phyloP scores from a whole-genome alignment of 2,888 invertebrate genomes.

The Aethes cnicana region DNA sequence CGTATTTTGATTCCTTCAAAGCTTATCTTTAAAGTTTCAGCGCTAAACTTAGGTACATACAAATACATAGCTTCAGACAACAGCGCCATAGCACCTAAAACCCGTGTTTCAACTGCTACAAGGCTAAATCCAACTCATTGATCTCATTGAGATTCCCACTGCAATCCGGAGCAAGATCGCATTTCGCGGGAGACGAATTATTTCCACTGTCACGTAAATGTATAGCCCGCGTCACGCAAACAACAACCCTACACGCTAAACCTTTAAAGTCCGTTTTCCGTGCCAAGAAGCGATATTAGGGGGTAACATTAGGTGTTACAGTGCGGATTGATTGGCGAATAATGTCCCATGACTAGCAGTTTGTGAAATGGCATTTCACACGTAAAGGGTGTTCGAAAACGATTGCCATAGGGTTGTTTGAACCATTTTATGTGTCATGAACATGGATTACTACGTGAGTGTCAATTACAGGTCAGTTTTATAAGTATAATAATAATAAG shows the following conservation, averaged over 20 bases:
- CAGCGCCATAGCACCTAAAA: background rate
- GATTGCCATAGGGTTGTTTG: conserved; percentile 25
- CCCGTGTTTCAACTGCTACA: conserved; percentile 5
- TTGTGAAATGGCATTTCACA: conserved; percentile 45
- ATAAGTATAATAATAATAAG: too few relatives aligned
- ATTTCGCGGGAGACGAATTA: conserved; percentile 38
- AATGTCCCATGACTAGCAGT: conserved; percentile 45
- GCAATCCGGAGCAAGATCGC: conserved; percentile 43
- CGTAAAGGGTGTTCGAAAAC: conserved; percentile 33
- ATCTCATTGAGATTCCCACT: conserved; percentile 42
- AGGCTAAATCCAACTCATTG: conserved; percentile 34
- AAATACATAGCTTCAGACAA: background rate
- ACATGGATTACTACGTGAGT: too few relatives aligned
- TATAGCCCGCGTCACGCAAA: conserved; percentile 26
- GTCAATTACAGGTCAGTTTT: too few relatives aligned
- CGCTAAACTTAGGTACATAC: background rate
- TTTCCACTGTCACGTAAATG: conserved; percentile 38
- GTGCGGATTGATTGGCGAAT: conserved; percentile 48
- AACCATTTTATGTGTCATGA: background rate
- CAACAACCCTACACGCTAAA: conserved; percentile 18
- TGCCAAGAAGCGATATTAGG: conserved; percentile 22
- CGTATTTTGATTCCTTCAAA: too few relatives aligned
- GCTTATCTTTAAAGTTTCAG: too few relatives aligned
- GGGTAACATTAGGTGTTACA: conserved; percentile 38
- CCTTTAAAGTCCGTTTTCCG: conserved; percentile 32